Conservation (phyloP, 2,113 vertebrate species). For the Ranitomeya imitator region DNA sequence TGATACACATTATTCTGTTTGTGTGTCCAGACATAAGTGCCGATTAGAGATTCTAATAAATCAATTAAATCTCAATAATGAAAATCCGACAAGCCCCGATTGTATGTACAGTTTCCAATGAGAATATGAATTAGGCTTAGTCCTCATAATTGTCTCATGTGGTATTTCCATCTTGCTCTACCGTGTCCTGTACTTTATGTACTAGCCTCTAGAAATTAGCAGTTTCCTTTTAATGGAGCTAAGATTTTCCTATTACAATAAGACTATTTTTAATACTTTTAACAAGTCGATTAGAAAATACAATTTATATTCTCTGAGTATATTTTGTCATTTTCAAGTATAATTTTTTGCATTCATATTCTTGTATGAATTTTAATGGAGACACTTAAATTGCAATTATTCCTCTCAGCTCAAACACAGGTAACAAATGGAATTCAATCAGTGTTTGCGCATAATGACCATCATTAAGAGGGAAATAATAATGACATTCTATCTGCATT, state of each 20-base stretch:
- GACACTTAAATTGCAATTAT: constrained; percentile 99
- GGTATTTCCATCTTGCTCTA: constrained; percentile 10
- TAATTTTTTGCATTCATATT: constrained; percentile 97
- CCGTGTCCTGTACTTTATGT: constrained; percentile 78
- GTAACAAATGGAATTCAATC: constrained; percentile 99
- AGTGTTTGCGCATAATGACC: constrained; percentile 94
- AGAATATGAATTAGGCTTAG: neutral
- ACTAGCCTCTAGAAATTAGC: constrained; percentile 76
- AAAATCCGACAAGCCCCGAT: neutral
- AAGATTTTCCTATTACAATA: constrained; percentile 81
- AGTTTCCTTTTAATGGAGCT: constrained; percentile 77
- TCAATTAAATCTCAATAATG: neutral
- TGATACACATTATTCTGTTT: neutral
- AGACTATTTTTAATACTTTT: constrained; percentile 85
- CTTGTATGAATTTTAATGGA: constrained; percentile 99
- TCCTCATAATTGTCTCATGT: neutral
- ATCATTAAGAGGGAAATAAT: constrained; percentile 99
- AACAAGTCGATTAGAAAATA: constrained; percentile 87
- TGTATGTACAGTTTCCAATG: neutral
- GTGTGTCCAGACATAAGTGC: neutral
- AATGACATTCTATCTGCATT: constrained; percentile 99
- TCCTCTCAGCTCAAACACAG: constrained; percentile 99
- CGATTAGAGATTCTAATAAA: neutral
- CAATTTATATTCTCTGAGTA: constrained; percentile 94
- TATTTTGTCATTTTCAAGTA: constrained; percentile 98